Percentiles rank a stretch among this genome's conserved stretches.
phyloP scores from a whole-genome alignment of 2,797 vertebrate genomes.

The Dicrostonyx torquatus region DNA sequence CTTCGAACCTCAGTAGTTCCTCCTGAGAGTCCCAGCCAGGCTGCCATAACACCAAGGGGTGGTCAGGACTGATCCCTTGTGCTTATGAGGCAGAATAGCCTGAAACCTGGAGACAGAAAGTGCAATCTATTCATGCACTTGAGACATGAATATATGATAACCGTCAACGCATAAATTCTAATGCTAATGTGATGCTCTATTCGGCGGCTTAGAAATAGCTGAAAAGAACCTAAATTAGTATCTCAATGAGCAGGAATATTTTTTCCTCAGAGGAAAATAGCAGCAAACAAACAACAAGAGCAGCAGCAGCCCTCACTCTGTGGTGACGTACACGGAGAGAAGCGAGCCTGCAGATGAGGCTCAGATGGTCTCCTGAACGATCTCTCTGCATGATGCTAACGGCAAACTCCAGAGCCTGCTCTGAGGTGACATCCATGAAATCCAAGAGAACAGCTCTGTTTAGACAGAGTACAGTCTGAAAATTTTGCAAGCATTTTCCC shows the following conservation, averaged over 20 bases:
- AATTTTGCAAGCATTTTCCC: conserved; percentile 7
- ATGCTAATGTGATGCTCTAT: conserved; percentile 9
- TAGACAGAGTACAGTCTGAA: neutral
- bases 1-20: neutral
- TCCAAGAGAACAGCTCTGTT: neutral
- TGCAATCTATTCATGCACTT: neutral
- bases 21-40: neutral
- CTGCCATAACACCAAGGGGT: neutral
- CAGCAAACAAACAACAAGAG: neutral
- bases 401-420: neutral
- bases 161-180: neutral
- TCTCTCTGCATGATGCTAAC: neutral
- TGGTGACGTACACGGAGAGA: neutral
- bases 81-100: neutral
- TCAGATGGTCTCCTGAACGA: neutral
- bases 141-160: neutral
- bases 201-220: neutral
- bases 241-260: neutral
- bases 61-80: neutral
- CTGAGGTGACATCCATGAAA: neutral
- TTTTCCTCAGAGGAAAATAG: conserved; percentile 9
- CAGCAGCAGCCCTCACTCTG: neutral
- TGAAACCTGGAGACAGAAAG: neutral
- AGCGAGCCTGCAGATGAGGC: neutral
- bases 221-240: conserved; percentile 41